A percentile compares a stretch with the other conserved stretches of the same genome.
Evolutionary conservation across 2,113 vertebrate species (phyloP).

Genomic region (Noctilio leporinus): DNA sequence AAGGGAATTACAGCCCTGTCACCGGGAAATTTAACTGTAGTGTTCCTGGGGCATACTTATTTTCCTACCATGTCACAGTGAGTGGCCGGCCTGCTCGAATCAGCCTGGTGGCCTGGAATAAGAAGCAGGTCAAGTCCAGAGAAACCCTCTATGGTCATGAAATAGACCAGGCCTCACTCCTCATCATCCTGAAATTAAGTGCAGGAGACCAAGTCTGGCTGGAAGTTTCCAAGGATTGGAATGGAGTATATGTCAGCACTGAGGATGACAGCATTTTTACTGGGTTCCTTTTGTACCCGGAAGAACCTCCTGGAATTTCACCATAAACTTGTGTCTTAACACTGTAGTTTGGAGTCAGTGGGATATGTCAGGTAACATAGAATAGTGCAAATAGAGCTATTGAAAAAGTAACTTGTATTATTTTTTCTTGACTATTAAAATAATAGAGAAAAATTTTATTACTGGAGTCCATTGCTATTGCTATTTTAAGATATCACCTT

Average conservation of each 20-base stretch:
- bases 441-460: background rate
- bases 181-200: constrained; percentile 86
- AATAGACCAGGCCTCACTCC: constrained; percentile 93
- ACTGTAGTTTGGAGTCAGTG: background rate
- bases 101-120: constrained; percentile 87
- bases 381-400: background rate
- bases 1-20: constrained; percentile 85
- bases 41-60: constrained; percentile 89
- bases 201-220: constrained; percentile 94
- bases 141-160: constrained; percentile 94
- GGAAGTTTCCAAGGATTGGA: constrained; percentile 94
- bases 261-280: constrained; percentile 96
- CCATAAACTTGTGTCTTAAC: constrained; percentile 38
- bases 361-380: background rate
- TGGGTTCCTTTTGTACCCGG: constrained; percentile 92
- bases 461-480: background rate
- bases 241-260: constrained; percentile 88
- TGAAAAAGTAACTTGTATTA: background rate
- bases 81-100: constrained; percentile 88
- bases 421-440: background rate
- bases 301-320: constrained; percentile 65
- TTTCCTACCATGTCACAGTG: constrained; percentile 94
- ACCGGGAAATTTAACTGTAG: constrained; percentile 91
- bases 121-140: constrained; percentile 85
- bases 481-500: background rate